These are phyloP conservation scores for Drosophila pachea DNA, from an alignment of 1,140 invertebrate species.

Conservation along the genomic window DNA sequence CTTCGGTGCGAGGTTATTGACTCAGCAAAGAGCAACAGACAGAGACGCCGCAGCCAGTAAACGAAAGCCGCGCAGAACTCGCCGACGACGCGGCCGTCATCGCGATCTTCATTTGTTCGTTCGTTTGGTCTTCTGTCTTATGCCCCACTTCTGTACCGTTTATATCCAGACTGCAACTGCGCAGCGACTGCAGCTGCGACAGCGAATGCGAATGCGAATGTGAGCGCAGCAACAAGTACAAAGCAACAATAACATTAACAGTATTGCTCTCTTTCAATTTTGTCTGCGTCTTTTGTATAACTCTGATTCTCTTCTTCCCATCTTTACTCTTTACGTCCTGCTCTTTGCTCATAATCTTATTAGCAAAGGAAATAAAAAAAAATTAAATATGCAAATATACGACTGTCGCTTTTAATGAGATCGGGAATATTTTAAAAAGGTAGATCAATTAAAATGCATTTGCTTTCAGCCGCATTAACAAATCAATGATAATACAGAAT, in stretches of 20 bases:
- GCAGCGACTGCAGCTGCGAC: background rate
- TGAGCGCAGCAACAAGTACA: slow-evolving; percentile 38
- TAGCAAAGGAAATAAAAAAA: too few relatives aligned
- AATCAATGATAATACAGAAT: too few relatives aligned
- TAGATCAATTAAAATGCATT: too few relatives aligned
- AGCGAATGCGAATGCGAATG: slow-evolving; percentile 1
- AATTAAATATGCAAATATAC: background rate
- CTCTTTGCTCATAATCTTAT: too few relatives aligned
- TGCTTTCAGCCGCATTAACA: too few relatives aligned
- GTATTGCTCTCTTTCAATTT: slow-evolving; percentile 18
- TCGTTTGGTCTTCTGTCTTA: slow-evolving; percentile 17
- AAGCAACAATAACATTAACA: slow-evolving; percentile 6
- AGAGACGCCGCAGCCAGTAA: slow-evolving; percentile 20
- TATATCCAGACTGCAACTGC: slow-evolving; percentile 21
- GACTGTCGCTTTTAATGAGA: background rate
- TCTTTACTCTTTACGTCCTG: background rate
- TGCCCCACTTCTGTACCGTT: slow-evolving; percentile 33
- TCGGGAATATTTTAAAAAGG: too few relatives aligned
- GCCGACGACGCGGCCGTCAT: slow-evolving; percentile 16
- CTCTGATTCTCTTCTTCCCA: background rate
- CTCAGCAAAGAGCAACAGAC: slow-evolving; percentile 36
- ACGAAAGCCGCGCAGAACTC: slow-evolving; percentile 27
- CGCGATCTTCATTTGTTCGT: slow-evolving; percentile 41
- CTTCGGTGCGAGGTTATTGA: slow-evolving; percentile 48
- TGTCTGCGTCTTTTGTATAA: background rate